Evolutionary conservation across 2,888 invertebrate genomes (phyloP), one percentile per base, ranked within the genome.

Genomic region (Subacronicta megacephala): DNA sequence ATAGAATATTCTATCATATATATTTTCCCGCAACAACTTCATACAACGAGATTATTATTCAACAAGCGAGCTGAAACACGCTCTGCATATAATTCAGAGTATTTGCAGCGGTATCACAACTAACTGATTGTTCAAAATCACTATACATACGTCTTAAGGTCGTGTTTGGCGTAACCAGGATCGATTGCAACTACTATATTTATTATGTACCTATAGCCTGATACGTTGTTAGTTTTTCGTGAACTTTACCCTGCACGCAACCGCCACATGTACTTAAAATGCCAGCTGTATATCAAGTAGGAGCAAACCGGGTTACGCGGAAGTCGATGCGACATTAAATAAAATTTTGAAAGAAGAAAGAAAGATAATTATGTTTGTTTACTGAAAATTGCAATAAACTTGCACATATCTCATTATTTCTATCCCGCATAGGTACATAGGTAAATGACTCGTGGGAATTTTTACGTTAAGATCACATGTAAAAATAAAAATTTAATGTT

Each of bases 51-150:
- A 75, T 83, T 78, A 79, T 65, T 81, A 82, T 80, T 81, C 82
- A 68, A 68, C 71, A 56, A 62, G 70, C 76, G 65, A 62, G 52
- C 59, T 65, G 69, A 26, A 56, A 61, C 64, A 45, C 57, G 49
- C 56, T 64, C 62, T 73, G 77, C 77, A 78, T 78, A 80, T 82
- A 77, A 82, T 81, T 75, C 57, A 52, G 65, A 62, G 72, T 83
- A 82, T 85, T 82, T 82, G 82, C 80, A 76, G 64, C 26, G 16
- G 59, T 68, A 62, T 58, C 78, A 74, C 50, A n/a, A n/a, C n/a
- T n/a, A n/a, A 65, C 71, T 79, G 84, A 81, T 83, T 85, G 80
- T 79, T 77, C 68, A 58, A 67, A 81, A 83, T 75, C 76, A 63
- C 71, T 72, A 74, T 78, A 75, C 55, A 61, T 47, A 41, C 47